Evolutionary conservation across 1,140 invertebrate species (phyloP), one percentile per base, ranked within the genome.

Genomic region (Trissolcus basalis): DNA sequence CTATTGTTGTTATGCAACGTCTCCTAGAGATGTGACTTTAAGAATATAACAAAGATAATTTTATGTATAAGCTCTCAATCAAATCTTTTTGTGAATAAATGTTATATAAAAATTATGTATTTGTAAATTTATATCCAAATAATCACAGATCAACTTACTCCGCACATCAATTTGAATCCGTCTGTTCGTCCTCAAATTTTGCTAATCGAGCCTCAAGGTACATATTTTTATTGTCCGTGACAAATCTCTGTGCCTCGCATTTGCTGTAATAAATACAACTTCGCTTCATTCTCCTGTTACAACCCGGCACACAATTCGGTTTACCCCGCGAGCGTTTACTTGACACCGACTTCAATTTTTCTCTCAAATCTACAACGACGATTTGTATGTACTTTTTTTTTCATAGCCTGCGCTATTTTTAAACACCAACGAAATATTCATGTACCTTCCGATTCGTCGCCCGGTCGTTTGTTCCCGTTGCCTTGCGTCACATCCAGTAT

Each of bases 71-170:
- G 73, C 41, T 71, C 12, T 74, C 45, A 58, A 4, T 44, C 59
- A 27, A 6, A 27, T 83, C 80, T 81, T 58, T 77, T 79, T 82
- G 65, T 85, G 80, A 77, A 83, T 77, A 78, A 78, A 78, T 58
- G 55, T 71, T 75, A 51, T 51, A 77, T n/a, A 36, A 77, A n/a
- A 60, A 70, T 16, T 41, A 56, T 45, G 39, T 27, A 58, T 67
- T 27, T 61, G 19, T 12, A 15, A 39, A 53, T 55, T 44, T 54
- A 36, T 45, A 41, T 12, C 12, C 12, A 27, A 4, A 35, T 14
- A 44, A 51, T 44, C 9, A 19, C 43, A 12, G 7, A 8, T 49
- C 4, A 27, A 53, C n/a, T 12, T 43, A 32, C 49, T 15, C 58
- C 58, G 35, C 50, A 48, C 43, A 51, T 60, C 15, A 65, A 44